phyloP scores from a whole-genome alignment of 2,113 vertebrate species.

The Pithys albifrons region DNA sequence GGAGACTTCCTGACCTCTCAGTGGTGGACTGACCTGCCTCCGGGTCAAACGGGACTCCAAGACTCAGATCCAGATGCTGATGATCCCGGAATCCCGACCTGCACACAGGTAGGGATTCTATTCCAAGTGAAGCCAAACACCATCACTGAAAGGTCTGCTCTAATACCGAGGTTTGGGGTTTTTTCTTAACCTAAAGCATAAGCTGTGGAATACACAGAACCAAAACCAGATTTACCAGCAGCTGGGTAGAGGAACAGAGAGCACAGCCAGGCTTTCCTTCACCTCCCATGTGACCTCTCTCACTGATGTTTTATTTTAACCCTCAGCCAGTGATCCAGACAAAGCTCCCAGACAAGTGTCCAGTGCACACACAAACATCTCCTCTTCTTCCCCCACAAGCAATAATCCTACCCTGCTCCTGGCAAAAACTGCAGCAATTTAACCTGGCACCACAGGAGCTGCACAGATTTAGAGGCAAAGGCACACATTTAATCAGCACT shows the following conservation, averaged over 20 bases:
- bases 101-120: not conserved
- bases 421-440: not conserved
- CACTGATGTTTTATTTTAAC: not conserved
- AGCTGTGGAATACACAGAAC: not conserved
- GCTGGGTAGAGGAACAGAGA: not conserved
- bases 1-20: not conserved
- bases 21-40: rapidly evolving
- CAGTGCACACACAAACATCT: not conserved
- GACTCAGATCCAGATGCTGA: too few relatives aligned
- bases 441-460: too few relatives aligned
- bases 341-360: not conserved
- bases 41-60: not conserved
- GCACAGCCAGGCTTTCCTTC: not conserved
- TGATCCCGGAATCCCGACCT: not conserved
- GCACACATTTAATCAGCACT: not conserved
- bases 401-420: not conserved
- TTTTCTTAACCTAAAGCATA: not conserved
- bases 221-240: not conserved
- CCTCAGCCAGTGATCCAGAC: rapidly evolving
- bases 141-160: not conserved
- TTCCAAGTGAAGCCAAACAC: not conserved
- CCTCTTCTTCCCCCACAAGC: not conserved
- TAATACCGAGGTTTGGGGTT: too few relatives aligned
- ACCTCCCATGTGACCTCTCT: not conserved
- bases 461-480: not conserved